phyloP scores from a whole-genome alignment of 2,797 vertebrate genomes.

The Decapterus maruadsi region DNA sequence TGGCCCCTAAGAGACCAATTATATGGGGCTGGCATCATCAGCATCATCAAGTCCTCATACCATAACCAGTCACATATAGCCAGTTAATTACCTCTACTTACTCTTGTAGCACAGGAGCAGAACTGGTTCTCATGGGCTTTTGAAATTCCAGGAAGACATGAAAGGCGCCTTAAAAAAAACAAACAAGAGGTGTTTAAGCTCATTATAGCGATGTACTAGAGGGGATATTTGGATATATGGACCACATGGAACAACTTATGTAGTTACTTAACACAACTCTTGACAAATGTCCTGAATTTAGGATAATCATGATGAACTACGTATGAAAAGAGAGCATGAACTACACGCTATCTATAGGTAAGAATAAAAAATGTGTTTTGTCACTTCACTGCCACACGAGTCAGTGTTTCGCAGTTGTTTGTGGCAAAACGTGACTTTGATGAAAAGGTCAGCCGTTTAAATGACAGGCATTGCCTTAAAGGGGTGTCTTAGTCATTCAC shows the following conservation, averaged over 20 bases:
- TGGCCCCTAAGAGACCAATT: slow-evolving; percentile 63
- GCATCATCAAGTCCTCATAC: slow-evolving; percentile 37
- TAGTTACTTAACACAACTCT: not conserved
- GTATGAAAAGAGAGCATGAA: not conserved
- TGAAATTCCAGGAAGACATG: slow-evolving; percentile 10
- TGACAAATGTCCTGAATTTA: not conserved
- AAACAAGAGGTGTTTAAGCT: slow-evolving; percentile 24
- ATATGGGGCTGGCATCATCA: slow-evolving; percentile 39
- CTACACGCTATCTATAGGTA: not conserved
- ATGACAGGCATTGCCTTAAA: slow-evolving; percentile 18
- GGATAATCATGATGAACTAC: not conserved
- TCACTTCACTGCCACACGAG: slow-evolving; percentile 1
- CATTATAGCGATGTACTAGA: not conserved
- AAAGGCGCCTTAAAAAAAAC: slow-evolving; percentile 20
- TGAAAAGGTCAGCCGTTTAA: slow-evolving; percentile 33
- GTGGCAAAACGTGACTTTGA: slow-evolving; percentile 18
- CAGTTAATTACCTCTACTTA: slow-evolving; percentile 55
- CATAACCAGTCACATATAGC: slow-evolving; percentile 46
- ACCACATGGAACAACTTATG: not conserved
- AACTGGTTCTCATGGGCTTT: slow-evolving; percentile 29
- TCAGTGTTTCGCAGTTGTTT: not conserved
- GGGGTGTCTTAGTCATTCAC: not conserved
- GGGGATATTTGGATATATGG: slow-evolving; percentile 1
- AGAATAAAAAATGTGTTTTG: not conserved
- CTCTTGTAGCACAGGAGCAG: slow-evolving; percentile 31